These are phyloP conservation scores for Darevskia mixta DNA, from an alignment of 2,797 vertebrate species.

Conservation along the genomic window DNA sequence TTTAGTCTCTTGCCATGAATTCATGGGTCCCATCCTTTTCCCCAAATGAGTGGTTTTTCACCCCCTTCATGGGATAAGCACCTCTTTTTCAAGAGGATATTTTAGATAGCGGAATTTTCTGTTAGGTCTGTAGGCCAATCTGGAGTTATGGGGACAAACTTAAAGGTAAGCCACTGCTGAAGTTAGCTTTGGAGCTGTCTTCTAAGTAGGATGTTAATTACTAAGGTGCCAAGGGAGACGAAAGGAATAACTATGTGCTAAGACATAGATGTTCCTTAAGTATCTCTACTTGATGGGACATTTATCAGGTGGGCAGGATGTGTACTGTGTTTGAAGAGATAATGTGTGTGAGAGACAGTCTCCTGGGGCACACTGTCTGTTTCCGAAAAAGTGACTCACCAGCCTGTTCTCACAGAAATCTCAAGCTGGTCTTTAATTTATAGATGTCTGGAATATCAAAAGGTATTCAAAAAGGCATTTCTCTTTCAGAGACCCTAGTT, in stretches of 20 bases:
- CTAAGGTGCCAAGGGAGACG: not conserved
- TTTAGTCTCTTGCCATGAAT: not conserved
- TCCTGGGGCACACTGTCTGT: not conserved
- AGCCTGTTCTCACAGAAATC: not conserved
- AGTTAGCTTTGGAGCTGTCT: not conserved
- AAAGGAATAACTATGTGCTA: not conserved
- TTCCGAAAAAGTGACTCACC: not conserved
- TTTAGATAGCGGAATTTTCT: not conserved
- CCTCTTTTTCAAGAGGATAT: not conserved
- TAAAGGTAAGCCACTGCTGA: too few species aligned
- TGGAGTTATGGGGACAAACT: not conserved
- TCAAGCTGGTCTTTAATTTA: too few species aligned
- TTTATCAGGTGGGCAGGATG: not conserved
- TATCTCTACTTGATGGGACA: not conserved
- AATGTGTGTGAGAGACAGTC: not conserved
- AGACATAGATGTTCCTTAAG: too few species aligned
- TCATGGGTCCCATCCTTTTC: not conserved
- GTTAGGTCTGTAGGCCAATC: not conserved
- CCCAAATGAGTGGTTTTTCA: not conserved
- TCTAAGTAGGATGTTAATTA: conserved; percentile 2
- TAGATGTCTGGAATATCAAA: too few species aligned
- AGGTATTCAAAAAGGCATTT: too few species aligned
- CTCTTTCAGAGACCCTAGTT: too few species aligned
- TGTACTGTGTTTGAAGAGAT: too few species aligned
- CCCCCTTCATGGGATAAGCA: not conserved